These are phyloP conservation scores for Uropsilus gracilis DNA, from an alignment of 2,113 vertebrate species.

Conservation along the genomic window DNA sequence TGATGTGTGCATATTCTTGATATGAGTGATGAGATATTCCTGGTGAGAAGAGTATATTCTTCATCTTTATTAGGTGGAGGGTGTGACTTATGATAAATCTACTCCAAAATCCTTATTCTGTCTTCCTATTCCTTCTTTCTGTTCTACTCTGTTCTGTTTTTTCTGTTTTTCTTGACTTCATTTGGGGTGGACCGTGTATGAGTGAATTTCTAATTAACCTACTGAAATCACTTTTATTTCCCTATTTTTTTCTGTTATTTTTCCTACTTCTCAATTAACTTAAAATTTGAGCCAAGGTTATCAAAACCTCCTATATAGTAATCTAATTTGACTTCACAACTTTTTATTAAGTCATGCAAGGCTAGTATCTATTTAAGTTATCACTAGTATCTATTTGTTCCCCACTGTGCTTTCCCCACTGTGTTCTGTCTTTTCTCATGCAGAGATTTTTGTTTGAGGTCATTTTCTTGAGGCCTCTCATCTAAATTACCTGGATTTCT, in stretches of 20 bases:
- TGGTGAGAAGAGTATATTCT: background rate
- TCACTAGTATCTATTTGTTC: background rate
- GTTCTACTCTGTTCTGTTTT: background rate
- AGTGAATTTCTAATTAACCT: background rate
- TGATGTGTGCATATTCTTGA: too few relatives aligned
- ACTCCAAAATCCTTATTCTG: background rate
- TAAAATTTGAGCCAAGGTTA: background rate
- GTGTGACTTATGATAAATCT: background rate
- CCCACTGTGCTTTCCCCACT: background rate
- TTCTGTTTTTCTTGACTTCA: background rate
- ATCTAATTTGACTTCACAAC: background rate
- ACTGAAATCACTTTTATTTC: background rate
- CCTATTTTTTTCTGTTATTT: background rate
- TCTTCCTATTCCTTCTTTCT: background rate
- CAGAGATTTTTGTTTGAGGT: background rate
- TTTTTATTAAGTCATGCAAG: background rate
- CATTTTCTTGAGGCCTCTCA: constrained; percentile 34
- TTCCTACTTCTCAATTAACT: background rate
- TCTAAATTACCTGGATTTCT: background rate
- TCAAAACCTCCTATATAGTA: background rate
- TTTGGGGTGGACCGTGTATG: background rate
- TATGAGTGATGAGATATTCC: too few relatives aligned
- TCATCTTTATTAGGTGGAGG: background rate
- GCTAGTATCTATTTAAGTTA: background rate
- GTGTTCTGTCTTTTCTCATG: background rate